phyloP scores from a whole-genome alignment of 2,113 vertebrate species.

The Zapornia atra region DNA sequence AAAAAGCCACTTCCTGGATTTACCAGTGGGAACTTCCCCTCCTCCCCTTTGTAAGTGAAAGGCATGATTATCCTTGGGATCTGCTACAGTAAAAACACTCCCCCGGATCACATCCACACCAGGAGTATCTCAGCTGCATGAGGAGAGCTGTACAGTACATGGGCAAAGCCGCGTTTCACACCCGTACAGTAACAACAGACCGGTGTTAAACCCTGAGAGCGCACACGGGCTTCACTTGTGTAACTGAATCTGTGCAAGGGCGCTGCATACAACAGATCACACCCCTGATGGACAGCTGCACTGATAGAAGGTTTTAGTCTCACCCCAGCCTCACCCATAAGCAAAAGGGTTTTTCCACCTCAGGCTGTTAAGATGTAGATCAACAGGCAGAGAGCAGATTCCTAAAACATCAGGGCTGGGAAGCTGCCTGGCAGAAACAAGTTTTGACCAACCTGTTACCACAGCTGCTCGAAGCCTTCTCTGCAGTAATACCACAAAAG shows the following conservation, averaged over 20 bases:
- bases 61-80: background rate
- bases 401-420: background rate
- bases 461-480: background rate
- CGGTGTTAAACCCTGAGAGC: background rate
- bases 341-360: background rate
- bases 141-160: fast-evolving
- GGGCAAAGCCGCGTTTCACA: background rate
- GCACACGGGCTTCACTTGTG: fast-evolving
- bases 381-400: background rate
- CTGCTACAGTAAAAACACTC: background rate
- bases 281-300: background rate
- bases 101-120: fast-evolving
- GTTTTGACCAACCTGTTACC: background rate
- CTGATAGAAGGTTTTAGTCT: background rate
- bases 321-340: background rate
- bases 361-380: background rate
- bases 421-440: background rate
- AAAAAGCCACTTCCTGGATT: background rate
- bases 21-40: background rate
- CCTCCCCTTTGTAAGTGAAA: background rate
- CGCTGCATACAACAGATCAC: background rate
- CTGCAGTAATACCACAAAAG: background rate
- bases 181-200: fast-evolving
- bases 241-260: background rate
- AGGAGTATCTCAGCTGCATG: background rate